These are phyloP conservation scores for Euspilapteryx auroguttella DNA, from an alignment of 2,888 invertebrate species.

Conservation along the genomic window DNA sequence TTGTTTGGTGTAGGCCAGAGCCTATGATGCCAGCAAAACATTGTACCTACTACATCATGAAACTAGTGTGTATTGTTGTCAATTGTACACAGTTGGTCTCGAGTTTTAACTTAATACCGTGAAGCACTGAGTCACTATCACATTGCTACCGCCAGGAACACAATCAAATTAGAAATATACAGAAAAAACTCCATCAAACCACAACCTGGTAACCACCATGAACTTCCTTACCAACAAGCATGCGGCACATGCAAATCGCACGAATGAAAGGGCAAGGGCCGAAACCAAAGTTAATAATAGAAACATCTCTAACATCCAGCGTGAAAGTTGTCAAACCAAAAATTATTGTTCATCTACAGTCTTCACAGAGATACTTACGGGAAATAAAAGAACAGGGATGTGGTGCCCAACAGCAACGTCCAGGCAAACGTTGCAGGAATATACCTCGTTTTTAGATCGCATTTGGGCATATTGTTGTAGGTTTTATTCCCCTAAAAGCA, in stretches of 20 bases:
- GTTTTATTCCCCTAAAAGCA: conserved; percentile 49
- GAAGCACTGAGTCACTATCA: too few species aligned
- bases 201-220: too few species aligned
- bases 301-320: conserved; percentile 33
- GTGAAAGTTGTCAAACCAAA: conserved; percentile 56
- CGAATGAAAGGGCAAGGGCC: conserved; percentile 8
- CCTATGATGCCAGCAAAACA: too few species aligned
- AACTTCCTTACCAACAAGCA: too few species aligned
- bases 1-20: too few species aligned
- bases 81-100: too few species aligned
- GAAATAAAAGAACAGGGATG: conserved; percentile 94
- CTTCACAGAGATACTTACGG: conserved; percentile 86
- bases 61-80: too few species aligned
- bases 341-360: conserved; percentile 31
- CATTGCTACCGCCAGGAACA: too few species aligned
- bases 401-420: conserved; percentile 91
- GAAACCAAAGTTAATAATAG: conserved; percentile 35
- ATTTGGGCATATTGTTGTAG: conserved; percentile 84
- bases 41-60: too few species aligned
- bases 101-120: too few species aligned
- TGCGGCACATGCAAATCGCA: neutral
- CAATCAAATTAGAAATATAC: too few species aligned
- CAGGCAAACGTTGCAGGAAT: conserved; percentile 99
- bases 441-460: conserved; percentile 94
- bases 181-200: too few species aligned